Evolutionary conservation across 2,888 invertebrate species (phyloP).

Genomic region (Eupithecia centaureata): DNA sequence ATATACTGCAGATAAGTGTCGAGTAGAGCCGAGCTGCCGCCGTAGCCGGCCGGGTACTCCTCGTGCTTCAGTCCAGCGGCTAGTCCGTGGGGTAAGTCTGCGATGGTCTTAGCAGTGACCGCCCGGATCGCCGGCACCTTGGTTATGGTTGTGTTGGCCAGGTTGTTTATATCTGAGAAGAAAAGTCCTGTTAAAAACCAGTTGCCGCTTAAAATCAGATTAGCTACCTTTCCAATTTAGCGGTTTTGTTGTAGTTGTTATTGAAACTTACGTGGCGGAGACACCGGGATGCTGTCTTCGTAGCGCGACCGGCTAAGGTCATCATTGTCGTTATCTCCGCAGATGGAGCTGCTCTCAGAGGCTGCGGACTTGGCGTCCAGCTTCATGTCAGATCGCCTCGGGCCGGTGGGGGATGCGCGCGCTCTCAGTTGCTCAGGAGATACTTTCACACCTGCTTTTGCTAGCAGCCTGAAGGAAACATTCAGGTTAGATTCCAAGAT

Average conservation of each 20-base stretch:
- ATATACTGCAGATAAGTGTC: conserved; percentile 95
- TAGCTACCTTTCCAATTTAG: neutral
- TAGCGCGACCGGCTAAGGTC: conserved; percentile 89
- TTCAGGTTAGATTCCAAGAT: neutral
- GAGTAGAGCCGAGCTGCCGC: conserved; percentile 90
- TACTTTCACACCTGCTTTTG: conserved; percentile 95
- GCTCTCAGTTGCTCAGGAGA: conserved; percentile 92
- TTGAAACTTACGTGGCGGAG: conserved; percentile 85
- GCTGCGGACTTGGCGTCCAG: conserved; percentile 90
- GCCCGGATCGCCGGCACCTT: conserved; percentile 86
- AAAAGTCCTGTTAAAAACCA: neutral
- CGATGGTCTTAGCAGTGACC: conserved; percentile 87
- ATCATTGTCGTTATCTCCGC: conserved; percentile 92
- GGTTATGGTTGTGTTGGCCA: conserved; percentile 86
- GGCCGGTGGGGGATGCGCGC: conserved; percentile 93
- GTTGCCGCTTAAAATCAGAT: neutral
- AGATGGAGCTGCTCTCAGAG: conserved; percentile 89
- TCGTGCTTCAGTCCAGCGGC: conserved; percentile 86
- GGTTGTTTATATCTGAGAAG: conserved; percentile 76
- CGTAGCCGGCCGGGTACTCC: conserved; percentile 87
- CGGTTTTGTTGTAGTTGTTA: too few species aligned
- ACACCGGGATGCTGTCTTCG: conserved; percentile 81
- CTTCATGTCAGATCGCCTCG: conserved; percentile 89
- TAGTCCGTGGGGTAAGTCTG: conserved; percentile 85
- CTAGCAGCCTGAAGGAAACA: conserved; percentile 84